These are phyloP conservation scores for Aelia acuminata DNA, from an alignment of 2,888 invertebrate species.

Conservation along the genomic window DNA sequence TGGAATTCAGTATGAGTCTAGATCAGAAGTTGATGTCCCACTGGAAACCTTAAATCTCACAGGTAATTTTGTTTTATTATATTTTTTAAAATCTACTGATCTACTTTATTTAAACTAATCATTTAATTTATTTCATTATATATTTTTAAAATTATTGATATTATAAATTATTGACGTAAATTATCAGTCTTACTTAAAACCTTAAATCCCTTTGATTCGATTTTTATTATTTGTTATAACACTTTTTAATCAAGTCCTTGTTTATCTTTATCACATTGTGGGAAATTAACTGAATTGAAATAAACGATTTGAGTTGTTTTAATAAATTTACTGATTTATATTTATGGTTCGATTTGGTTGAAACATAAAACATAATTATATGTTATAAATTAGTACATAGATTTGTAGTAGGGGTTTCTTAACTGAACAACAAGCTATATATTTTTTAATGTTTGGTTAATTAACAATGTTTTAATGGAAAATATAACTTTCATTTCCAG, in stretches of 20 bases:
- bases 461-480: neutral
- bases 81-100: neutral
- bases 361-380: too few relatives aligned
- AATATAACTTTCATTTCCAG: slow-evolving; percentile 67
- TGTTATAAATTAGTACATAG: too few relatives aligned
- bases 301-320: too few relatives aligned
- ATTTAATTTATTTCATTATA: too few relatives aligned
- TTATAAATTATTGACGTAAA: too few relatives aligned
- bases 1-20: slow-evolving; percentile 92
- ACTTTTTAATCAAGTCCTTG: neutral
- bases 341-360: too few relatives aligned
- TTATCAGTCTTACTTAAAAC: slow-evolving; percentile 82
- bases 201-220: slow-evolving; percentile 89
- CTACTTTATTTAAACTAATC: too few relatives aligned
- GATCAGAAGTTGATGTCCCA: slow-evolving; percentile 95
- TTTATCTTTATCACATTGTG: neutral
- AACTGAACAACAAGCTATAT: neutral
- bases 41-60: slow-evolving; percentile 97
- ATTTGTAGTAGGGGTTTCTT: too few relatives aligned
- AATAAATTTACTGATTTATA: too few relatives aligned
- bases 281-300: neutral
- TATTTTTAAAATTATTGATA: too few relatives aligned
- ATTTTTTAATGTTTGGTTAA: neutral
- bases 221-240: neutral
- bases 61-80: slow-evolving; percentile 73